Evolutionary conservation across 1,140 invertebrate genomes (phyloP), one percentile per base, ranked within the genome.

Genomic region (Pteromalus puparum): DNA sequence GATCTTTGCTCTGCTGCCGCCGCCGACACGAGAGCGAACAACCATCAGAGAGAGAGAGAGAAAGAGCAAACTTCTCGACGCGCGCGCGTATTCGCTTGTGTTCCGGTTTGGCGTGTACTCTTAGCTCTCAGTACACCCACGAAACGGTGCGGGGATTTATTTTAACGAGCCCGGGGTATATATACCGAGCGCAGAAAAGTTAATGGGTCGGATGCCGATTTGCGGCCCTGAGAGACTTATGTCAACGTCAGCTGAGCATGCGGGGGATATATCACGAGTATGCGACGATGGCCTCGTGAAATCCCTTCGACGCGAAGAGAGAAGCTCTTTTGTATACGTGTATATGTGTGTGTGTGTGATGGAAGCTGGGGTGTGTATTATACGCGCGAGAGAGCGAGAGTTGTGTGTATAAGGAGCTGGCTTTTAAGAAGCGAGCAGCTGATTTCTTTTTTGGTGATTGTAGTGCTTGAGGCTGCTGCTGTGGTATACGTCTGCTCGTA

Each of bases 111-210:
- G 53, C 18, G 6, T 61, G 18, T 65, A 13, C 15, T 34, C 30
- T n/a, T n/a, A n/a, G n/a, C n/a, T 15, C 80, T 48, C 75, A n/a
- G 86, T 34, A 77, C 88, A 88, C 86, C 85, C 87, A 87, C 88
- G 83, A 87, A 88, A 86, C 78, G 84, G 83, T 88, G 53, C 9
- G 30, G 87, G 85, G 88, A 89, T 88, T 86, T 87, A 78, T 70
- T 87, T 87, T 90, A 89, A 89, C 89, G 89, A 89, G 87, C 84
- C 75, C 38, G 24, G 53, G 15, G 74, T 61, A 18, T 61, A n/a
- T 61, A 61, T 85, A 24, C 18, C 30, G 30, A 34, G 30, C 30
- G 53, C 30, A 77, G 86, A 88, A 88, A 88, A 88, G 87, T 86
- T 90, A 89, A 90, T 88, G 86, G 87, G 70, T 87, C 86, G 85